Evolutionary conservation across 2,113 vertebrate genomes (phyloP).

Genomic region (Meleagris gallopavo): DNA sequence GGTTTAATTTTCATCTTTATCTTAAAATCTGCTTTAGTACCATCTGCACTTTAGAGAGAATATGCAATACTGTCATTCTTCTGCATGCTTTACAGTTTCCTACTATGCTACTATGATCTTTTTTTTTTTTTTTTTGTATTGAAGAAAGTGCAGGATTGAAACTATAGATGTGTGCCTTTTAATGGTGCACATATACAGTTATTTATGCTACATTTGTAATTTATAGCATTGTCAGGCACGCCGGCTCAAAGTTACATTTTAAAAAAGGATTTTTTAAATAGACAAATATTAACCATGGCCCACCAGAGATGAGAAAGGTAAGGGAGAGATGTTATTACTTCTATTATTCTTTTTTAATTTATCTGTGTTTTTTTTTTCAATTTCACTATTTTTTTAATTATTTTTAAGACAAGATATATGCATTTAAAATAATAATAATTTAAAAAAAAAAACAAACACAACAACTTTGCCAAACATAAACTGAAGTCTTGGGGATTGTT

Average conservation of each 20-base stretch:
- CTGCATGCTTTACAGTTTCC: neutral
- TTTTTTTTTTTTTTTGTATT: neutral
- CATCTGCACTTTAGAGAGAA: neutral
- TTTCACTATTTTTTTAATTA: neutral
- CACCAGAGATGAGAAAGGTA: neutral
- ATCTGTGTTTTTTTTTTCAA: neutral
- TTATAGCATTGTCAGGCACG: neutral
- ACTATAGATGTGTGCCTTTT: neutral
- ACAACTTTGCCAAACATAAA: neutral
- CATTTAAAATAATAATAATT: neutral
- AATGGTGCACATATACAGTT: neutral
- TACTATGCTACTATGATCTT: fast-evolving
- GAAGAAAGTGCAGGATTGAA: neutral
- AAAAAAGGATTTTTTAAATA: neutral
- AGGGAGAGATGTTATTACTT: neutral
- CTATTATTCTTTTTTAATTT: neutral
- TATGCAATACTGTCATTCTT: neutral
- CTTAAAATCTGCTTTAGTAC: neutral
- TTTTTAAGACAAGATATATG: neutral
- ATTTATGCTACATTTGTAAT: neutral
- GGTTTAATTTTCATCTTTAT: slow-evolving; percentile 28
- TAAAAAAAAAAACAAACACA: neutral
- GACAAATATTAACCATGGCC: neutral
- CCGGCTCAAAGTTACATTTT: neutral
- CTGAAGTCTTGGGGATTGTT: neutral